phyloP scores from a whole-genome alignment of 2,797 vertebrate species.

The Mormyrops boulengeri region DNA sequence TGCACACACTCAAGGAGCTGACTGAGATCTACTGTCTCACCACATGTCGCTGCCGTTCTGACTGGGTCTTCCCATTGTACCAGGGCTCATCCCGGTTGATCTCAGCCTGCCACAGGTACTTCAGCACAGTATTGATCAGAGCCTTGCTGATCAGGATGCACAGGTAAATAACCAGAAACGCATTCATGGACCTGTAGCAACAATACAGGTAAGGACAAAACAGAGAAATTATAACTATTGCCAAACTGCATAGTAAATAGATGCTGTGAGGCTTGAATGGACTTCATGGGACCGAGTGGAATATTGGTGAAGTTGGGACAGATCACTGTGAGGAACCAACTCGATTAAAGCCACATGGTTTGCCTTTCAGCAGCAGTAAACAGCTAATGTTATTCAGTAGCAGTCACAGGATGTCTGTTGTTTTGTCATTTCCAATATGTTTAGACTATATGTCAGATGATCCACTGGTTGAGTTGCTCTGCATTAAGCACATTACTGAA shows the following conservation, averaged over 20 bases:
- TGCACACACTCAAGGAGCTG: neutral
- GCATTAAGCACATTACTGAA: neutral
- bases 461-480: neutral
- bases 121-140: conserved; percentile 81
- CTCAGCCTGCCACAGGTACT: conserved; percentile 87
- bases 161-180: conserved; percentile 88
- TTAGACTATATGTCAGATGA: neutral
- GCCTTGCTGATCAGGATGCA: conserved; percentile 93
- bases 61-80: conserved; percentile 83
- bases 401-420: neutral
- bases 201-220: neutral
- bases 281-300: neutral
- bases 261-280: neutral
- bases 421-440: neutral
- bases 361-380: neutral
- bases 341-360: neutral
- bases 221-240: neutral
- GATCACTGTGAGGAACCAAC: neutral
- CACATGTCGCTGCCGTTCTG: conserved; percentile 74
- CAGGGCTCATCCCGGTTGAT: conserved; percentile 80
- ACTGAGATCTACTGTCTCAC: conserved; percentile 33
- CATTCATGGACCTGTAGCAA: conserved; percentile 85
- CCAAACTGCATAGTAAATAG: neutral
- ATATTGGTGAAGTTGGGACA: neutral
- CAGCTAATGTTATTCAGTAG: neutral